Evolutionary conservation across 2,113 vertebrate genomes (phyloP).

Genomic region (Lophura nycthemera): DNA sequence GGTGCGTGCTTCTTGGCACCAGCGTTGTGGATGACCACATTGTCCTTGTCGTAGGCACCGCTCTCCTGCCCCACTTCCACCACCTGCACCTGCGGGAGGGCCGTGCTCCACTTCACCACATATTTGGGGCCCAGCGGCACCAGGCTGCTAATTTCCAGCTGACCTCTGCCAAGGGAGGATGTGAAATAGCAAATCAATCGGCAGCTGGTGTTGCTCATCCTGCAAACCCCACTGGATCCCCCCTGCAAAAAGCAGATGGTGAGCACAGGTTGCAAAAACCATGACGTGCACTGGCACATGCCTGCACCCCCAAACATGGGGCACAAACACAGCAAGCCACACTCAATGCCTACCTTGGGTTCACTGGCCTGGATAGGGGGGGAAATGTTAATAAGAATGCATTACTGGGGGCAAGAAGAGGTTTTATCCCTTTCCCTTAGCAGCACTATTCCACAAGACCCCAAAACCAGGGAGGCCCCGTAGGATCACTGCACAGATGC

Average conservation of each 20-base stretch:
- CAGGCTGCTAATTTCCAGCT: slow-evolving; percentile 92
- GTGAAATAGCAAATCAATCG: not conserved
- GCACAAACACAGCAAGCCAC: slow-evolving; percentile 1
- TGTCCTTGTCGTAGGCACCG: slow-evolving; percentile 82
- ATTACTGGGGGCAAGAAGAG: not conserved
- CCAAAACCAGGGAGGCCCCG: not conserved
- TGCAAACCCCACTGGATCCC: not conserved
- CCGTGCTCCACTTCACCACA: slow-evolving; percentile 93
- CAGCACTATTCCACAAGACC: not conserved
- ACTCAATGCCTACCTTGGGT: slow-evolving; percentile 63
- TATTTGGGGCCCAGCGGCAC: slow-evolving; percentile 94
- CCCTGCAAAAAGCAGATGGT: not conserved
- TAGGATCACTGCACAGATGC: not conserved
- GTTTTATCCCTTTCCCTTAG: not conserved
- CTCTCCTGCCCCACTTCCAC: slow-evolving; percentile 92
- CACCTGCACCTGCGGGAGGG: slow-evolving; percentile 91
- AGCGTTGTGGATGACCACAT: slow-evolving; percentile 77
- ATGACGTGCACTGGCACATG: not conserved
- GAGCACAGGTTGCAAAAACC: not conserved
- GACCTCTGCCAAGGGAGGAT: slow-evolving; percentile 60
- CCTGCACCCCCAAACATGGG: slow-evolving; percentile 2
- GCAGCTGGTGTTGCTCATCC: accelerated
- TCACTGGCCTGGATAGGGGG: slow-evolving; percentile 67
- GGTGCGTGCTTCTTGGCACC: slow-evolving; percentile 74
- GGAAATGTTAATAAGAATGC: not conserved